A percentile compares a stretch with the other conserved stretches of the same genome.
phyloP scores from a whole-genome alignment of 1,140 invertebrate species.

The Drosophila yakuba region DNA sequence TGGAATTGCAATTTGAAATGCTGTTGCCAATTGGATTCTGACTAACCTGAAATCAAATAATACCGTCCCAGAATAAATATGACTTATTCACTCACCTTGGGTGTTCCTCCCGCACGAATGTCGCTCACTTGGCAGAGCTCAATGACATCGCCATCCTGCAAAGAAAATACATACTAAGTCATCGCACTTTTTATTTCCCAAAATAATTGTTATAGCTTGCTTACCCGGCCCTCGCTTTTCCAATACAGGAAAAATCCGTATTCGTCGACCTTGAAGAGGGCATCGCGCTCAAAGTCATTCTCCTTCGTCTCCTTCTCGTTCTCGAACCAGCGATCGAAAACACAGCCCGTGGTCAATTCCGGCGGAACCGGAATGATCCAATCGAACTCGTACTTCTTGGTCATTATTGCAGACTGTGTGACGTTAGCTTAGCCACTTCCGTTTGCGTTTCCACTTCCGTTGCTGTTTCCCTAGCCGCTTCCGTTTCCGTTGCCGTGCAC shows the following conservation, averaged over 20 bases:
- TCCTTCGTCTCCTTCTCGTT: conserved; percentile 93
- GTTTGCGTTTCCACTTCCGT: conserved; percentile 16
- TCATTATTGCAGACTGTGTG: conserved; percentile 88
- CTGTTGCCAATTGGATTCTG: too few species aligned
- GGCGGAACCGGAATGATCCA: conserved; percentile 98
- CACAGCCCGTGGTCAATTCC: conserved; percentile 90
- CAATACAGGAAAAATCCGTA: conserved; percentile 99
- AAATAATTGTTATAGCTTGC: conserved; percentile 78
- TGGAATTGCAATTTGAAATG: not conserved
- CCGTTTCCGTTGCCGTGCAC: conserved; percentile 19
- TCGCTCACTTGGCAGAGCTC: conserved; percentile 99
- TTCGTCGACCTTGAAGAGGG: conserved; percentile 97
- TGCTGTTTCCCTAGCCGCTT: conserved; percentile 12
- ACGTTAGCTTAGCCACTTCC: conserved; percentile 22
- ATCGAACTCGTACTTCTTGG: conserved; percentile 99
- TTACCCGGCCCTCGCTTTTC: conserved; percentile 98
- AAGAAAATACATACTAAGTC: not conserved
- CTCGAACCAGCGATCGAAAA: conserved; percentile 98
- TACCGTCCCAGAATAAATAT: not conserved
- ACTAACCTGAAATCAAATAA: too few species aligned
- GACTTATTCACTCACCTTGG: conserved; percentile 88
- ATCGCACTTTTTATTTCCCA: not conserved
- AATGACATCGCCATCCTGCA: conserved; percentile 97
- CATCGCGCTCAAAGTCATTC: conserved; percentile 93
- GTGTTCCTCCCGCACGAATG: conserved; percentile 94